Base-by-base conservation (phyloP, 2,113 vertebrate species). In the Phalacrocorax pelagicus region DNA sequence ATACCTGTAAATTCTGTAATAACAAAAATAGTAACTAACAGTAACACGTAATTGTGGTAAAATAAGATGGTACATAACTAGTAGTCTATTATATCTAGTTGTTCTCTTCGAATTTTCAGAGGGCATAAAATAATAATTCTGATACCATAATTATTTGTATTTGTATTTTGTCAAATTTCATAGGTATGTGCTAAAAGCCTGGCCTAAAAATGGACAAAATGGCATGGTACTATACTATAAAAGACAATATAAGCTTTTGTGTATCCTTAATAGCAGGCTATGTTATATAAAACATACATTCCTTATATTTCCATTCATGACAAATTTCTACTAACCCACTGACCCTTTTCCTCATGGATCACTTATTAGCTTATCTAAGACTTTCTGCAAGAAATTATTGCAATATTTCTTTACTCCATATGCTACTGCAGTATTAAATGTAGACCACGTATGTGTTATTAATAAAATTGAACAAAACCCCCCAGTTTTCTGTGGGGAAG, bases 161-260 rank as follows among this genome's bases (percentile, higher is more conserved):
- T 89, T 49, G 4, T 62, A 46, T 49, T 34, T 3, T 42, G 8
- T 54, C 54, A 67, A 36, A 65, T 87, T 81, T 72, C 18, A 42
- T 42, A 46, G 7, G 3, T 32, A 46, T 23, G 2, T 62, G 34
- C 8, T n/a, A 74, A 77, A 72, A 83, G 0, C 1, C 9, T 40
- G 88, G 3, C 2, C 40, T 70, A 44, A 78, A 90, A 94, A 81
- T 16, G 4, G 34, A 32, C 3, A 9, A 77, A 70, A 54, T 20
- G 0, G 0, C 10, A 21, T 24, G 4, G 3, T 65, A 38, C 7
- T n/a, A 2, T 65, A 30, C 4, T 65, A 40, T 13, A 42, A 71
- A 85, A 91, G 9, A 14, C 7, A 61, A 26, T 34, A 42, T 6
- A 71, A 77, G 2, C 4, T 49, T 47, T 54, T 57, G 14, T n/a